Base-by-base conservation (phyloP, 2,888 invertebrate genomes). In the Neoitamus cyanurus region DNA sequence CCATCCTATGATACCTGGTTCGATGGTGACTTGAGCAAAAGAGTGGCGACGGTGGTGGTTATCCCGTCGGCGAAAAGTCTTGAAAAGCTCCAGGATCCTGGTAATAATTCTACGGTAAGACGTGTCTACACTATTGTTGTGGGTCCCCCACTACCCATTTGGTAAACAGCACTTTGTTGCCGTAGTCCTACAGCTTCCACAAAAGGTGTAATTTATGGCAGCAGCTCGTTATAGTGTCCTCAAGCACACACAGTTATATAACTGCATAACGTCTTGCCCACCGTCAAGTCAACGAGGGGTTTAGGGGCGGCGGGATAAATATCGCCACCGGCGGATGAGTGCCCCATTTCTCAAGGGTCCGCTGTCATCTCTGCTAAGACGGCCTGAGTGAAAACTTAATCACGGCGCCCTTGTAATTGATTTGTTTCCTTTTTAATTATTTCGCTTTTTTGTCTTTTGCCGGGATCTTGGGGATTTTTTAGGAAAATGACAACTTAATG, bases 191-290 rank as follows among this genome's bases (percentile, higher is more conserved):
- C 20, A 15, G 58, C 75, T 20, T 36, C 36, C 58, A 11, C 75
- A 75, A 37, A 75, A 37, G 31, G 75, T 75, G 37, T 75, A 75
- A 75, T 75, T 75, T 75, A 75, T 75, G 20, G 75, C 75, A 75
- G 25, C 75, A 75, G 37, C 75, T 36, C 75, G 75, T 75, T 75
- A 75, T 25, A 75, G 36, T 75, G 75, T 73, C 75, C 75, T 25
- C 73, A 36, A 36, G 11, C 36, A 37, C 58, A 58, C 25, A 1
- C 6, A 1, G 20, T 0, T 58, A 6, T 11, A 58, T 4, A 48
- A 9, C 48, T 58, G 58, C 58, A 58, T 58, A 58, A 25, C 1
- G 2, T 20, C 11, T 11, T 37, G 75, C 20, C 75, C 75, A 31
- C 13, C 5, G 36, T 31, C 2, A 28, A 28, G 73, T 13, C 30